These are phyloP conservation scores for Engraulis encrasicolus DNA, from an alignment of 2,113 vertebrate genomes.

Conservation along the genomic window DNA sequence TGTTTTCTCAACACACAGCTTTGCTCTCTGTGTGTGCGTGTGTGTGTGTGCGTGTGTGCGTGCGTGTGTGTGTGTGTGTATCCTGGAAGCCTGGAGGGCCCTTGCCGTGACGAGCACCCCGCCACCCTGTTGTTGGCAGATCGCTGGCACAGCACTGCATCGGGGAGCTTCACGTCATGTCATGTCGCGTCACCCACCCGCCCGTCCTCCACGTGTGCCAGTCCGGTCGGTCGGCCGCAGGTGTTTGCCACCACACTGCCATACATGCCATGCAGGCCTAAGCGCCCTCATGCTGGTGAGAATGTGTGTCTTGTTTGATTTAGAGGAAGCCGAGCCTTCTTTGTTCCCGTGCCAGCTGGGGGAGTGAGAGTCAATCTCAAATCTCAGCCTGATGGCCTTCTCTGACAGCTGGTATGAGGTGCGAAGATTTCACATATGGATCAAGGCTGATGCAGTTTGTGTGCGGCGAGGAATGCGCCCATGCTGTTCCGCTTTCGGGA, in stretches of 20 bases:
- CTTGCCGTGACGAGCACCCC: not conserved
- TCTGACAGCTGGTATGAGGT: not conserved
- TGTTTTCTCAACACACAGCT: not conserved
- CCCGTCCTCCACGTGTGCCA: not conserved
- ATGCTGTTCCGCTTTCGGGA: not conserved
- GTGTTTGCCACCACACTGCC: not conserved
- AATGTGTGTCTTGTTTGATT: not conserved
- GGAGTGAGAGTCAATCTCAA: conserved; percentile 49
- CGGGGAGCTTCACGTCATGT: not conserved
- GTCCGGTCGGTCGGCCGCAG: not conserved
- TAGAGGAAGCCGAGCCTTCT: not conserved
- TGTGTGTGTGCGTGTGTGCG: not conserved
- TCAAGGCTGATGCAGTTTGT: not conserved
- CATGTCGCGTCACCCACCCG: no score
- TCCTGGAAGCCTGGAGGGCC: not conserved
- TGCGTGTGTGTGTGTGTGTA: not conserved
- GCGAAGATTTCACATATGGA: not conserved
- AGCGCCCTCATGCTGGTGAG: not conserved
- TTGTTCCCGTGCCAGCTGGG: conserved; percentile 55
- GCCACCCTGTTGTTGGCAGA: not conserved
- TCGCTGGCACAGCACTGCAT: not conserved
- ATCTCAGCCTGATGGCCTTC: conserved; percentile 21
- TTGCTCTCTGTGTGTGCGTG: not conserved
- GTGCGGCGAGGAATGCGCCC: not conserved
- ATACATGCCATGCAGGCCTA: not conserved